phyloP scores from a whole-genome alignment of 1,140 invertebrate genomes.

The Macrobrachium nipponense region DNA sequence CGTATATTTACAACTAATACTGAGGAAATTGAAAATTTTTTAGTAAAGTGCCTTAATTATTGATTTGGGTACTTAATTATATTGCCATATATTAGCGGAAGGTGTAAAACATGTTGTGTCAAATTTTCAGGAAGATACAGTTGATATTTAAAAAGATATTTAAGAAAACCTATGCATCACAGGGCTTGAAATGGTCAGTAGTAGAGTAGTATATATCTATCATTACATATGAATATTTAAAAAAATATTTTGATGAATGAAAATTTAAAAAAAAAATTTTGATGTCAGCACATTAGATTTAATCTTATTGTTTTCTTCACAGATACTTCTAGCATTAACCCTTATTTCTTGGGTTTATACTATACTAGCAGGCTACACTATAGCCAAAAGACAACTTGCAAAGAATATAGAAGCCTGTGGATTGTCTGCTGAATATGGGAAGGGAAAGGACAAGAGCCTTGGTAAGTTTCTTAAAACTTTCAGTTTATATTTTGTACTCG shows the following conservation, averaged over 20 bases:
- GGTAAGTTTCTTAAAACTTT: neutral
- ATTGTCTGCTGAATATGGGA: conserved; percentile 45
- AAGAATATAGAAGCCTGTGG: neutral
- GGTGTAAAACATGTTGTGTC: too few relatives aligned
- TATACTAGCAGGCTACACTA: conserved; percentile 63
- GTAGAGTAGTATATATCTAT: too few relatives aligned
- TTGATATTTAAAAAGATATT: too few relatives aligned
- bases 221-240: too few relatives aligned
- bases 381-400: conserved; percentile 42
- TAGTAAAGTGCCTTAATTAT: too few relatives aligned
- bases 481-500: neutral
- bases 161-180: too few relatives aligned
- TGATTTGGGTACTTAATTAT: too few relatives aligned
- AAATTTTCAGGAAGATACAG: too few relatives aligned
- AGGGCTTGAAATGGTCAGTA: too few relatives aligned
- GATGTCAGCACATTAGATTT: neutral
- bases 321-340: conserved; percentile 65
- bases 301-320: conserved; percentile 42
- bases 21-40: too few relatives aligned
- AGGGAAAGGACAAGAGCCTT: conserved; percentile 55
- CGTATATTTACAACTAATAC: too few relatives aligned
- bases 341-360: conserved; percentile 66
- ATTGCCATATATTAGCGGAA: too few relatives aligned
- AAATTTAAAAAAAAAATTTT: neutral
- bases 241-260: neutral